Evolutionary conservation across 2,113 vertebrate genomes (phyloP), one percentile per base, ranked within the genome.

Genomic region (Cnemophilus loriae): DNA sequence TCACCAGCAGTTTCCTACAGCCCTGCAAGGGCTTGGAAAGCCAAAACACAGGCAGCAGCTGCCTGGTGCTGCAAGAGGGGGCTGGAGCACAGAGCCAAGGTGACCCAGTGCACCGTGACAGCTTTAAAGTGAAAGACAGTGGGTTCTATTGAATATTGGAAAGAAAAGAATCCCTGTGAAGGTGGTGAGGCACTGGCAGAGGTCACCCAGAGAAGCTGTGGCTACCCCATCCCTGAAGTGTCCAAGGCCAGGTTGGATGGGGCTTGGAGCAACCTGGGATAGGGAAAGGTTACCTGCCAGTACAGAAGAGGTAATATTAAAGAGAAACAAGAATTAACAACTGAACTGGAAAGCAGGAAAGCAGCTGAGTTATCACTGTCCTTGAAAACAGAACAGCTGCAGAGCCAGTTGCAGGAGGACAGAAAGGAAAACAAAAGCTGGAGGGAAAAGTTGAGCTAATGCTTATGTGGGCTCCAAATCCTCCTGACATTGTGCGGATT

Each of bases 401-500:
- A 82, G 39, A 46, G 20, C 75, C 28, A 81, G 18, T 19, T 52
- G 37, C 5, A 67, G 19, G 42, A 65, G 33, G 28, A 59, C 16
- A 60, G 20, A 39, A 67, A 46, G 16, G 20, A 67, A 82, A 82
- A 30, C 33, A 46, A 12, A 60, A 53, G 33, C 10, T 74, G 44
- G 28, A 67, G 46, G 44, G 30, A 52, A 52, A 81, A 59, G 28
- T 10, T 75, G 13, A 88, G 15, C 21, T 56, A 41, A 41, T 50
- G 59, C 15, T 57, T 42, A 37, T 13, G 6, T 0, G 1, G n/a
- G 16, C 19, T 55, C 24, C 13, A n/a, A 63, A 37, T 41, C 26
- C 50, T 57, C 22, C 22, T 57, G 59, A 37, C 17, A 33, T 6
- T 2, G 11, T 22, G 15, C 18, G 44, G n/a, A 67, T 53, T 60